phyloP scores from a whole-genome alignment of 64 coral and sea anemone species.

The Exaiptasia diaphana region DNA sequence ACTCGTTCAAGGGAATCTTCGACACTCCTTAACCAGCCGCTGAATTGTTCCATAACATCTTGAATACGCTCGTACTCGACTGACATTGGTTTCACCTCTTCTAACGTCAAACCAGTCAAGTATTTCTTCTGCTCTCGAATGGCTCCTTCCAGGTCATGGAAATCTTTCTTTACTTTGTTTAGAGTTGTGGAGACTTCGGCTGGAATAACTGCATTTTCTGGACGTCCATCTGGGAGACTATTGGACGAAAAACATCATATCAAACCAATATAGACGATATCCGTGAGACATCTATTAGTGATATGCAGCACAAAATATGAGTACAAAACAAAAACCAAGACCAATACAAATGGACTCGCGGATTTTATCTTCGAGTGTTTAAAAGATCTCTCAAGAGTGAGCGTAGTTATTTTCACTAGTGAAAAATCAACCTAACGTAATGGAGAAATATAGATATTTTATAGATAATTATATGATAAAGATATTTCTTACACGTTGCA shows the following conservation, averaged over 20 bases:
- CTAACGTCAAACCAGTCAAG: constrained; percentile 29
- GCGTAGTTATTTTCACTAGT: no score
- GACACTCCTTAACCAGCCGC: constrained; percentile 47
- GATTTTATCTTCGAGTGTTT: no score
- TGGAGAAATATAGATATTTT: no score
- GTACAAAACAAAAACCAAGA: no score
- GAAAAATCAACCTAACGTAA: no score
- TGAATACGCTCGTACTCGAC: constrained; percentile 30
- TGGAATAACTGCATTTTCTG: constrained; percentile 70
- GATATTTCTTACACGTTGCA: no score
- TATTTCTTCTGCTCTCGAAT: constrained; percentile 72
- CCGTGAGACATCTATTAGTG: neutral
- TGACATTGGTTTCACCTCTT: constrained; percentile 5
- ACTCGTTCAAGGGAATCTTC: constrained; percentile 55
- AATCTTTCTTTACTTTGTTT: constrained; percentile 57
- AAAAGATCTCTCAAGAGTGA: no score
- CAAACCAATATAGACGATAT: neutral
- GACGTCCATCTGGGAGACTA: constrained; percentile 73
- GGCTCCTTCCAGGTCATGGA: constrained; percentile 66
- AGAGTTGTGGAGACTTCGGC: constrained; percentile 52
- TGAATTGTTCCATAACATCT: constrained; percentile 60
- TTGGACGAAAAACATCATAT: neutral
- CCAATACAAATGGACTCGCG: no score
- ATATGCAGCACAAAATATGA: neutral
- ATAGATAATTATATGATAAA: no score